phyloP scores from a whole-genome alignment of 1,140 invertebrate genomes.

The Ceratosolen fusciceps region DNA sequence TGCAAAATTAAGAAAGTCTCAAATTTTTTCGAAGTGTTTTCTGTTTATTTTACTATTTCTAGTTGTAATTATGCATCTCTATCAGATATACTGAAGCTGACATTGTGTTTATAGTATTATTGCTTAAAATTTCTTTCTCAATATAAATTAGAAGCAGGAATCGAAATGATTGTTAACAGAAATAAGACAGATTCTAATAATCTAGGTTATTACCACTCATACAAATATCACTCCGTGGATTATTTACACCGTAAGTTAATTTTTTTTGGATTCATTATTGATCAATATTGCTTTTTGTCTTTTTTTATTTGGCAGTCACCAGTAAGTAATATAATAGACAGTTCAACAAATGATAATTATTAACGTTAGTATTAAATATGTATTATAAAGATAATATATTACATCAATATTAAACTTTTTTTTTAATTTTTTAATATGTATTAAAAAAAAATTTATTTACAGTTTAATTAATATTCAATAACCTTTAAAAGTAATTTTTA shows the following conservation, averaged over 20 bases:
- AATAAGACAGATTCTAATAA: slow-evolving; percentile 42
- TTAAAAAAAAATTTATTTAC: too few relatives aligned
- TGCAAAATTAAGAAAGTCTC: neutral
- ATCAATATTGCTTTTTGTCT: slow-evolving; percentile 10
- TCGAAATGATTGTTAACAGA: slow-evolving; percentile 45
- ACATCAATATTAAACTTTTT: too few relatives aligned
- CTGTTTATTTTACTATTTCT: neutral
- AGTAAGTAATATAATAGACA: too few relatives aligned
- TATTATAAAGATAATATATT: too few relatives aligned
- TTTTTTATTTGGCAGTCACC: neutral
- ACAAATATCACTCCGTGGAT: slow-evolving; percentile 56
- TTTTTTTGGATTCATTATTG: neutral
- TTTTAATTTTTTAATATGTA: too few relatives aligned
- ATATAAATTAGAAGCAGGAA: neutral
- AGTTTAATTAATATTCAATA: too few relatives aligned
- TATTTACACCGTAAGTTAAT: slow-evolving; percentile 53
- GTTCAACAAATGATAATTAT: too few relatives aligned
- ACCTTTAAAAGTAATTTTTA: too few relatives aligned
- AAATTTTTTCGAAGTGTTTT: too few relatives aligned
- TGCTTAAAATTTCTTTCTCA: neutral
- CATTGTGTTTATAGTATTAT: neutral
- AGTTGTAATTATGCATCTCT: neutral
- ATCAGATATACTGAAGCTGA: neutral
- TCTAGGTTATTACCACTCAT: slow-evolving; percentile 55
- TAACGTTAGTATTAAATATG: too few relatives aligned